Evolutionary conservation across 2,888 invertebrate species (phyloP).

Genomic region (Chalcis sispes): DNA sequence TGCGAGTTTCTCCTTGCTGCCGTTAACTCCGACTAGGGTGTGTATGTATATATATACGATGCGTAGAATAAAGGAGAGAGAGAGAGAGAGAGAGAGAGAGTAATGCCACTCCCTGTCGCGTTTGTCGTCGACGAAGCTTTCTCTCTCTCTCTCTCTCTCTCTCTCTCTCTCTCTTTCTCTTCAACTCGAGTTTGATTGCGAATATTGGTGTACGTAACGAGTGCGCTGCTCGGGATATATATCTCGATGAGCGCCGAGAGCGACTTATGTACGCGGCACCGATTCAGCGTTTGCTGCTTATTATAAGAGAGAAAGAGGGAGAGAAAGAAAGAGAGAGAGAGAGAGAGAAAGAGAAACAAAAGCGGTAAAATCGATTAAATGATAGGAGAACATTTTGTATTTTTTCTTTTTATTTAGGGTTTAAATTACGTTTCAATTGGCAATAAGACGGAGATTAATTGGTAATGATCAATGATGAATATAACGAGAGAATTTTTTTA

Average conservation of each 20-base stretch:
- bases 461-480: too few species aligned
- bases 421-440: too few species aligned
- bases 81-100: conserved; percentile 45
- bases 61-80: too few species aligned
- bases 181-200: conserved; percentile 55
- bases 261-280: conserved; percentile 23
- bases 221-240: conserved; percentile 17
- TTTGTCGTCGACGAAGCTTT: conserved; percentile 7
- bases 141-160: conserved; percentile 43
- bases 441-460: too few species aligned
- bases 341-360: too few species aligned
- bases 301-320: background rate
- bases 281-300: conserved; percentile 16
- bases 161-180: conserved; percentile 51
- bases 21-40: background rate
- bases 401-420: too few species aligned
- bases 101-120: background rate
- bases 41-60: too few species aligned
- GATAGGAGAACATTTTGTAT: too few species aligned
- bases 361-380: too few species aligned
- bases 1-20: conserved; percentile 32
- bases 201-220: conserved; percentile 53
- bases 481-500: too few species aligned
- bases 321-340: too few species aligned
- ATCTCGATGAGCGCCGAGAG: conserved; percentile 5